These are phyloP conservation scores for Cossypha caffra DNA, from an alignment of 2,797 vertebrate species.

Conservation along the genomic window DNA sequence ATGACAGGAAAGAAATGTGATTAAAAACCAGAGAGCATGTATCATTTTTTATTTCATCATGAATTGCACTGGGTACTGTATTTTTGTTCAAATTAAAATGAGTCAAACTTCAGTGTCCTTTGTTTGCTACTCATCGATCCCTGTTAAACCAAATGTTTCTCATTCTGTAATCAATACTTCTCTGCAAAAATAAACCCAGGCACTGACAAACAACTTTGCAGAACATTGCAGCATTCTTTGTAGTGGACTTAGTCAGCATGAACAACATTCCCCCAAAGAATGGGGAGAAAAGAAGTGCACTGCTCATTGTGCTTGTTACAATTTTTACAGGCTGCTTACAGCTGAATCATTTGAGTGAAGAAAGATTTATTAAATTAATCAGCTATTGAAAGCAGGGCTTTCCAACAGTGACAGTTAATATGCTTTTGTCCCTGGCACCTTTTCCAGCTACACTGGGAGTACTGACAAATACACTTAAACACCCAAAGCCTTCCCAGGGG, in stretches of 20 bases:
- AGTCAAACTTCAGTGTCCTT: constrained; percentile 69
- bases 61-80: not conserved
- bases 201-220: constrained; percentile 73
- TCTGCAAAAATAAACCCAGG: constrained; percentile 71
- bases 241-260: constrained; percentile 43
- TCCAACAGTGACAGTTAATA: constrained; percentile 40
- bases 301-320: constrained; percentile 36
- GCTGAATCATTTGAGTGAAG: constrained; percentile 52
- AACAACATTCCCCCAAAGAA: constrained; percentile 45
- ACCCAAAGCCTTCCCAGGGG: not conserved
- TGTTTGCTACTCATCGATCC: constrained; percentile 71
- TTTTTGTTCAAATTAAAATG: constrained; percentile 64
- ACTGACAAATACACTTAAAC: not conserved
- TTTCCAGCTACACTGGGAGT: not conserved
- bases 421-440: constrained; percentile 7
- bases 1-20: not conserved
- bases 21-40: not conserved
- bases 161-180: constrained; percentile 76
- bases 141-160: constrained; percentile 79
- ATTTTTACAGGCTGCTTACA: constrained; percentile 62
- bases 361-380: constrained; percentile 67
- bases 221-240: constrained; percentile 32
- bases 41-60: not conserved
- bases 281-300: not conserved
- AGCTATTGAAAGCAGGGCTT: constrained; percentile 39